Evolutionary conservation across 2,888 invertebrate genomes (phyloP).

Genomic region (Dryocosmus kuriphilus): DNA sequence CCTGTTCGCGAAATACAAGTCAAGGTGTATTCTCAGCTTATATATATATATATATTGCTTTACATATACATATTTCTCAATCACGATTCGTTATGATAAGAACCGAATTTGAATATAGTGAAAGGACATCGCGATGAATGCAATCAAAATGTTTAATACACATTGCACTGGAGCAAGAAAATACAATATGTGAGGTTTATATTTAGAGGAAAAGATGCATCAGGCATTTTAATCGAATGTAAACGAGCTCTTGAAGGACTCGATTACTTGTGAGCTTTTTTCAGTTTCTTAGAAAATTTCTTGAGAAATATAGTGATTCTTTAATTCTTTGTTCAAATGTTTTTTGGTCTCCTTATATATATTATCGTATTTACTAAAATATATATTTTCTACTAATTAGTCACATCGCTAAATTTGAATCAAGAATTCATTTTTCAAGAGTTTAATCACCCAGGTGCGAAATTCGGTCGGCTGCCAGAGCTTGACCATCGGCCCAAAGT

Average conservation of each 20-base stretch:
- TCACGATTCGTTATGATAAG: not conserved
- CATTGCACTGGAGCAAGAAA: not conserved
- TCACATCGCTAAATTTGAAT: too few species aligned
- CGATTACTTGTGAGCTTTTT: not conserved
- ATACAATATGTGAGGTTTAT: not conserved
- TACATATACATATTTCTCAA: conserved; percentile 30
- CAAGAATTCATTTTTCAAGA: too few species aligned
- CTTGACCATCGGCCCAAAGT: too few species aligned
- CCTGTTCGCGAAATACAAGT: conserved; percentile 56
- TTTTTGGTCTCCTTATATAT: too few species aligned
- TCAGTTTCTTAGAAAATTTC: not conserved
- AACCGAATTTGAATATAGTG: conserved; percentile 29
- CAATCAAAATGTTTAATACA: conserved; percentile 12
- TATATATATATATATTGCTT: not conserved
- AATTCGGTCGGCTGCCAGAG: too few species aligned
- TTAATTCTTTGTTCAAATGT: not conserved
- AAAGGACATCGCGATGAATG: conserved; percentile 28
- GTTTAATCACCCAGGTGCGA: too few species aligned
- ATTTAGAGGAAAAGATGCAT: not conserved
- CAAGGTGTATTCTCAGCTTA: conserved; percentile 44
- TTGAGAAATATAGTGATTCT: not conserved
- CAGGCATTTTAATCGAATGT: conserved; percentile 1
- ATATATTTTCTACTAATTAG: too few species aligned
- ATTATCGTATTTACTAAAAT: too few species aligned
- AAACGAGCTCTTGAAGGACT: not conserved